These are phyloP conservation scores for Hippocampus guttulatus DNA, from an alignment of 2,113 vertebrate genomes.

Conservation along the genomic window DNA sequence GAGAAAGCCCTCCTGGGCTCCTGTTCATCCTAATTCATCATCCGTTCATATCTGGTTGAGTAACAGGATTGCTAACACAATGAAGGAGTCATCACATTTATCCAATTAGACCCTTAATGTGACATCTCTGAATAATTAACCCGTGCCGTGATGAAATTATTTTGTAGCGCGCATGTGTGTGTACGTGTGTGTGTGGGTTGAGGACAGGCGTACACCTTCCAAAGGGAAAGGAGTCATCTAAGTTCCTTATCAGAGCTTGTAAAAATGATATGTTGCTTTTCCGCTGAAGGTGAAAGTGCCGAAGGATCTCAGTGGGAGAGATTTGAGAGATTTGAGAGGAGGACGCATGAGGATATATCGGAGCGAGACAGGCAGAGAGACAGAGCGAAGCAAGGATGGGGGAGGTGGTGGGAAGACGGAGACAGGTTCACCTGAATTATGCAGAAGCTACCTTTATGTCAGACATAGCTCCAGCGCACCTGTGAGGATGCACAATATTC, in stretches of 20 bases:
- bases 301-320: slow-evolving; percentile 8
- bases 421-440: slow-evolving; percentile 62
- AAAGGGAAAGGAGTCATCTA: slow-evolving; percentile 2
- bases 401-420: slow-evolving; percentile 35
- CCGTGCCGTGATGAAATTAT: slow-evolving; percentile 34
- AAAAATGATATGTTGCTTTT: slow-evolving; percentile 29
- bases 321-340: slow-evolving; percentile 18
- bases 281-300: slow-evolving; percentile 34
- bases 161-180: slow-evolving; percentile 13
- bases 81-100: slow-evolving; percentile 32
- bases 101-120: slow-evolving; percentile 40
- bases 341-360: slow-evolving; percentile 28
- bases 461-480: slow-evolving; percentile 32
- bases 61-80: slow-evolving; percentile 42
- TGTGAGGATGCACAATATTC: no score
- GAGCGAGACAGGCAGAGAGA: not conserved
- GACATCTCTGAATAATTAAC: slow-evolving; percentile 47
- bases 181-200: not conserved
- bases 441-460: slow-evolving; percentile 52
- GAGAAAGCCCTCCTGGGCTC: slow-evolving; percentile 16
- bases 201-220: not conserved
- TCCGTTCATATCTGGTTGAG: slow-evolving; percentile 42
- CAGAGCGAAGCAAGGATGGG: slow-evolving; percentile 7
- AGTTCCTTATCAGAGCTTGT: slow-evolving; percentile 27
- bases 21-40: slow-evolving; percentile 52